phyloP scores from a whole-genome alignment of 1,140 invertebrate species.

The Fopius arisanus region DNA sequence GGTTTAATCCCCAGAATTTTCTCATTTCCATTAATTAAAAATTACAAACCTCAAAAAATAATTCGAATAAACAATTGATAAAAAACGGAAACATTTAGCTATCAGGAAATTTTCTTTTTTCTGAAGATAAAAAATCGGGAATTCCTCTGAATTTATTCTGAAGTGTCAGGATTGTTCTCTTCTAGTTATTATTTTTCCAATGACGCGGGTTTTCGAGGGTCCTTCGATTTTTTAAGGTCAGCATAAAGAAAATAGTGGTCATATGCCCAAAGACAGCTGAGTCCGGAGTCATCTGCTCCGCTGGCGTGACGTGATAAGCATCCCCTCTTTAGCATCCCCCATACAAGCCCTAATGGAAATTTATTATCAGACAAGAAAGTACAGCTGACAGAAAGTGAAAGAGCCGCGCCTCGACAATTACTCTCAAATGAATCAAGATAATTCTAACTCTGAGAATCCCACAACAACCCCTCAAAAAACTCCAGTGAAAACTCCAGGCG shows the following conservation, averaged over 20 bases:
- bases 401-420: slow-evolving; percentile 9
- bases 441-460: no score
- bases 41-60: no score
- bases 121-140: no score
- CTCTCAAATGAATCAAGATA: not conserved
- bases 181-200: no score
- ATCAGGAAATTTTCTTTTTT: no score
- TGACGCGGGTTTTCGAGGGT: not conserved
- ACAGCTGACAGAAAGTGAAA: slow-evolving; percentile 30
- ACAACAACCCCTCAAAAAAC: no score
- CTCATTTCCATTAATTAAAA: no score
- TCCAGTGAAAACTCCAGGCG: no score
- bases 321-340: slow-evolving; percentile 33
- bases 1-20: no score
- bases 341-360: slow-evolving; percentile 29
- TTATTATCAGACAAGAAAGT: slow-evolving; percentile 28
- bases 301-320: slow-evolving; percentile 36
- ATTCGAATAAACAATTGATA: no score
- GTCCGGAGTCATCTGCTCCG: slow-evolving; percentile 28
- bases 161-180: no score
- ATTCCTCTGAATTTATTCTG: not conserved
- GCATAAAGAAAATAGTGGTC: not conserved
- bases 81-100: no score
- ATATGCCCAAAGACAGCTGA: slow-evolving; percentile 16
- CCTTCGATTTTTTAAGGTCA: not conserved